A percentile compares a stretch with the other conserved stretches of the same genome.
These are phyloP conservation scores for Callosobruchus maculatus DNA, from an alignment of 2,888 invertebrate species.

Conservation along the genomic window DNA sequence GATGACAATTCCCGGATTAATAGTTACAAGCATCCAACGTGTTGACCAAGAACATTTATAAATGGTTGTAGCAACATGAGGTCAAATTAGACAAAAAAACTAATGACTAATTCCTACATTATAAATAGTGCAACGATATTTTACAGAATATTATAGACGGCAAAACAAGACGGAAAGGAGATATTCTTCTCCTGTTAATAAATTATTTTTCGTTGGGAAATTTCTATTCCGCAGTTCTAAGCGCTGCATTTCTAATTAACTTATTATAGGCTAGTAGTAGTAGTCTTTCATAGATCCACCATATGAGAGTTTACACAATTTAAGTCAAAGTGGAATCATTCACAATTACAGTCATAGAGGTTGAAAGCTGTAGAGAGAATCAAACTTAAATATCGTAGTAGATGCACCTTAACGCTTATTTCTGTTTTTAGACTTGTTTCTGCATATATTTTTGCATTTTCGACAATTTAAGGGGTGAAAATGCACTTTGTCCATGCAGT, in stretches of 20 bases:
- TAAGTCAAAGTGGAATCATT: no score
- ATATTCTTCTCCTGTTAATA: neutral
- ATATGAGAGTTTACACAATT: no score
- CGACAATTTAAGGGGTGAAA: no score
- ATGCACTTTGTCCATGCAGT: no score
- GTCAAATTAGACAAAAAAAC: neutral
- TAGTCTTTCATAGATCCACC: no score
- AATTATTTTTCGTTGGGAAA: neutral
- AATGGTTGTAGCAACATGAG: neutral
- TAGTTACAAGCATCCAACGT: neutral
- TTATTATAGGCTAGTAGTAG: neutral
- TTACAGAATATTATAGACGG: neutral
- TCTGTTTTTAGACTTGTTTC: no score
- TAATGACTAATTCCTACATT: neutral
- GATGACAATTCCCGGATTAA: neutral
- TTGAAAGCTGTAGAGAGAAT: no score
- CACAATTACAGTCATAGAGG: no score
- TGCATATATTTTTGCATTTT: no score
- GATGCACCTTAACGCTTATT: no score
- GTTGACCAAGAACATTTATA: neutral
- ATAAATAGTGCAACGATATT: neutral
- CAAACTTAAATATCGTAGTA: no score
- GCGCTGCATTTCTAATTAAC: neutral
- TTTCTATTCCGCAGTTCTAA: neutral
- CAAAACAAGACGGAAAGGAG: neutral